Base-by-base conservation (phyloP, 2,113 vertebrate genomes). In the Ameiurus melas region DNA sequence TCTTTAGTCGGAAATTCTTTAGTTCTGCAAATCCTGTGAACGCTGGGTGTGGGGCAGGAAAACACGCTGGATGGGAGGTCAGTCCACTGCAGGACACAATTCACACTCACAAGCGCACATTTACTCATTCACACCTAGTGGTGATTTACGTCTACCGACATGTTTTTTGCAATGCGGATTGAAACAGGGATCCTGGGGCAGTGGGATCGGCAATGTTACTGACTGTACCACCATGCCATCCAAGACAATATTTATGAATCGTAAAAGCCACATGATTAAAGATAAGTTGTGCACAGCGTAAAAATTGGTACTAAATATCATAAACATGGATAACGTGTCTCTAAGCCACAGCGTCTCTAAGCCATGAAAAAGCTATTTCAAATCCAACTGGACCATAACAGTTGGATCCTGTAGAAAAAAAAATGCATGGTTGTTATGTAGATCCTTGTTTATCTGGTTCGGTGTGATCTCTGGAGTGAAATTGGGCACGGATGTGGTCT, bases 401-500 rank as follows among this genome's bases (percentile, higher is more conserved):
- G 58, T 79, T 66, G 60, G 8, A 30, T 86, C 55, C n/a, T 30
- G 68, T 30, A 39, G 27, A 80, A 79, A 64, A 79, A 64, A 83
- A 64, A 81, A 83, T 77, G 66, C 43, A 87, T 73, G 62, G 70
- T 47, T 79, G 77, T 79, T 80, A 30, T 80, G 77, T 55, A 43
- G 16, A 51, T 25, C 77, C 22, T 89, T 60, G 86, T 78, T 66
- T 82, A 84, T 84, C 84, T 86, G 43, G 68, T 55, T 60, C 55
- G 3, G 47, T 58, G 27, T 88, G 66, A 20, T 30, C 60, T 75
- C 33, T 62, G 47, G 79, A 68, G 68, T 57, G 51, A 47, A 55
- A 83, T n/a, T 85, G 89, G 68, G 39, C 25, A 82, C n/a, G 22
- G 27, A 77, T 73, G 57, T 79, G 64, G 43, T 53, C 51, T 64